Conservation (phyloP, 64 coral and sea anemone genomes). For the Orbicella faveolata region DNA sequence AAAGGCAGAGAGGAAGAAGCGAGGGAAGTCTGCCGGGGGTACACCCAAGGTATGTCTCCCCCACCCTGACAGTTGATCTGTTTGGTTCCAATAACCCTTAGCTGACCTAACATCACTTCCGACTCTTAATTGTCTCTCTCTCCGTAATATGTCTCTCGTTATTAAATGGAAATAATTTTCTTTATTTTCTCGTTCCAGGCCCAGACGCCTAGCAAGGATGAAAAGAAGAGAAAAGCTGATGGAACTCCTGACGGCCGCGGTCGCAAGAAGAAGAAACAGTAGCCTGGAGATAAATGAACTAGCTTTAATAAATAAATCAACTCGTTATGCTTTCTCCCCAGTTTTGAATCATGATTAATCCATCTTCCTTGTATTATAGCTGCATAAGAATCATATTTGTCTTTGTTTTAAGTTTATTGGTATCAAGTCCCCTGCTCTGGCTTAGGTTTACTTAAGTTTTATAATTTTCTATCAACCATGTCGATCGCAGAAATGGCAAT, state of each 20-base stretch:
- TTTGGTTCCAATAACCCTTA: too few species aligned
- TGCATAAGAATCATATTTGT: conserved; percentile 1
- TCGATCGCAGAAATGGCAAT: too few species aligned
- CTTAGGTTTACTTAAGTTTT: not conserved
- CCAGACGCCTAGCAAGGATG: conserved; percentile 43
- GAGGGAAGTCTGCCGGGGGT: conserved; percentile 66
- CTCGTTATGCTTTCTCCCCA: not conserved
- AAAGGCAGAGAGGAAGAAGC: conserved; percentile 93
- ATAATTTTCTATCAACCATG: not conserved
- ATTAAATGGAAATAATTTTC: not conserved
- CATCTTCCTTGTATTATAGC: conserved; percentile 25
- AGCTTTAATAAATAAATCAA: conserved; percentile 2
- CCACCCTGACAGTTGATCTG: too few species aligned
- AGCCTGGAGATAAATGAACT: not conserved
- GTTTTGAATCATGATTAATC: not conserved
- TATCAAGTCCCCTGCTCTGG: not conserved
- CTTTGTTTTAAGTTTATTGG: not conserved
- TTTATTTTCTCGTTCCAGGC: not conserved
- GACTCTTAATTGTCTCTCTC: too few species aligned
- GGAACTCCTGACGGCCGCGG: conserved; percentile 94
- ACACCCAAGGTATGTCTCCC: conserved; percentile 70
- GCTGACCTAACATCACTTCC: too few species aligned
- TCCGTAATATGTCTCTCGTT: too few species aligned
- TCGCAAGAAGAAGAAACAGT: conserved; percentile 91
- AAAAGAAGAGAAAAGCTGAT: conserved; percentile 95